phyloP scores from a whole-genome alignment of 2,888 invertebrate species.

The Patella caerulea region DNA sequence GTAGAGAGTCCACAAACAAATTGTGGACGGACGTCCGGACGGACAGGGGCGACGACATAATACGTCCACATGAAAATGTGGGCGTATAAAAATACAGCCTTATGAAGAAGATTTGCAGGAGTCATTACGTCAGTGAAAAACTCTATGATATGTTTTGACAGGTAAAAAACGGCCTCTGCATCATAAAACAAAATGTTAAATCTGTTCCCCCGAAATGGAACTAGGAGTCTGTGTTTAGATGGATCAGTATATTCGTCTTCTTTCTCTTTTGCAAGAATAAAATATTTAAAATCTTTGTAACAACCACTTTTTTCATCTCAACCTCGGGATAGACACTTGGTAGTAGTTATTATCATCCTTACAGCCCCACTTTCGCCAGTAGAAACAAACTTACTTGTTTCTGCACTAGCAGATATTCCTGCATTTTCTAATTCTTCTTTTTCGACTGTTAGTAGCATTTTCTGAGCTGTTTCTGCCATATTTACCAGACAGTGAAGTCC shows the following conservation, averaged over 20 bases:
- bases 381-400: neutral
- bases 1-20: too few relatives aligned
- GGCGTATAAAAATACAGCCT: too few relatives aligned
- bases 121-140: too few relatives aligned
- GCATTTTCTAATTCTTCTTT: neutral
- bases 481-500: slow-evolving; percentile 28
- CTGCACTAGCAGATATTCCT: neutral
- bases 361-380: slow-evolving; percentile 7
- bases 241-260: neutral
- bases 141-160: too few relatives aligned
- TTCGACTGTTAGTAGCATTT: neutral
- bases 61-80: too few relatives aligned
- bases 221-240: neutral
- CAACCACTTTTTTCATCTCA: slow-evolving; percentile 14
- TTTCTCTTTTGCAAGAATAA: slow-evolving; percentile 6
- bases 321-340: slow-evolving; percentile 6
- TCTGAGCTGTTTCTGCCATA: slow-evolving; percentile 23
- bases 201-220: slow-evolving; percentile 24
- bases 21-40: too few relatives aligned
- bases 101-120: too few relatives aligned
- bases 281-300: slow-evolving; percentile 8
- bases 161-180: neutral
- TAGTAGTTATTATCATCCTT: neutral
- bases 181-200: slow-evolving; percentile 28
- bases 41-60: too few relatives aligned